Evolutionary conservation across 2,113 vertebrate genomes (phyloP).

Genomic region (Archocentrus centrarchus): DNA sequence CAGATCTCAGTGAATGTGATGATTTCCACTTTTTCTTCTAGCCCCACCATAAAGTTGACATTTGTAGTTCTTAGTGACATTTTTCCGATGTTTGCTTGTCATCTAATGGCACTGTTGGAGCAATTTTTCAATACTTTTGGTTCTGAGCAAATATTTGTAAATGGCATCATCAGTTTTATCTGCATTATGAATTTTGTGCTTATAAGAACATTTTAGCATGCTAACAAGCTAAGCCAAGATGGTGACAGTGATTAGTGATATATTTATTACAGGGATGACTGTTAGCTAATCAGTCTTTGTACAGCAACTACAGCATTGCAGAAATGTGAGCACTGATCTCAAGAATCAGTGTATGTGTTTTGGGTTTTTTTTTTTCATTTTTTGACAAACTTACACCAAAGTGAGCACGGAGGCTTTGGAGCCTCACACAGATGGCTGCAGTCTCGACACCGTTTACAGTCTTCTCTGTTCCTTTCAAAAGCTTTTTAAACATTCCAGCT

Average conservation of each 20-base stretch:
- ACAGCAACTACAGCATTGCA: not conserved
- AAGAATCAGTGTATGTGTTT: not conserved
- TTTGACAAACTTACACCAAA: not conserved
- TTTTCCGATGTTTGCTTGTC: not conserved
- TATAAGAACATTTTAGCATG: not conserved
- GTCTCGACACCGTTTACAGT: not conserved
- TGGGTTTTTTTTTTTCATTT: not conserved
- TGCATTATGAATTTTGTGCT: not conserved
- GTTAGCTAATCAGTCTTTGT: not conserved
- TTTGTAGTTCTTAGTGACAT: not conserved
- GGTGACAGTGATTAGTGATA: not conserved
- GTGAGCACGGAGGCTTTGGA: not conserved
- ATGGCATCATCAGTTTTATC: not conserved
- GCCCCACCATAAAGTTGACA: not conserved
- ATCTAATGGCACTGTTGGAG: not conserved
- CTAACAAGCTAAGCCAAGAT: not conserved
- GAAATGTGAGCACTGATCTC: not conserved
- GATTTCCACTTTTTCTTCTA: not conserved
- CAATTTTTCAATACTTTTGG: not conserved
- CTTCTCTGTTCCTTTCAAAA: slow-evolving; percentile 7
- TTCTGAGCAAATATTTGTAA: not conserved
- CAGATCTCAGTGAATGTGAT: not conserved
- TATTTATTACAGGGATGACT: not conserved
- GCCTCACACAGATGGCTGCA: not conserved
- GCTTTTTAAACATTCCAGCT: not conserved